Percentiles rank a stretch among this genome's conserved stretches.
phyloP scores from a whole-genome alignment of 2,113 vertebrate species.

The Ageneiosus marmoratus region DNA sequence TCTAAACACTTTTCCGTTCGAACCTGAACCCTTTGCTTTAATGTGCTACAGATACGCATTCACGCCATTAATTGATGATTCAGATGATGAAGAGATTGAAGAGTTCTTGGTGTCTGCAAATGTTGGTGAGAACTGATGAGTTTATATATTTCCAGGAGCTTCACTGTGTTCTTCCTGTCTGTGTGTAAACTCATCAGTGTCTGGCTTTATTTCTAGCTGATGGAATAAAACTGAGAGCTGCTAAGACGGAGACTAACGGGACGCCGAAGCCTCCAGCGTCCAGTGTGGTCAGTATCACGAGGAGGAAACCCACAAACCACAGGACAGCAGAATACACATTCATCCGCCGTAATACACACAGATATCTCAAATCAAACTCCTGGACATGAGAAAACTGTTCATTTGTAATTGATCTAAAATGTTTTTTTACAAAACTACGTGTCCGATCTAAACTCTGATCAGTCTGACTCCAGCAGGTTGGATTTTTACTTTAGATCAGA shows the following conservation, averaged over 20 bases:
- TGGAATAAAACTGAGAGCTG: conserved; percentile 81
- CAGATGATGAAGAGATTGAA: conserved; percentile 86
- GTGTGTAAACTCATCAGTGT: not conserved
- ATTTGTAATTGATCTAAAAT: too few relatives aligned
- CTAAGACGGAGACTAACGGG: conserved; percentile 79
- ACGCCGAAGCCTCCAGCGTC: conserved; percentile 65
- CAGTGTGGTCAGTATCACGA: conserved; percentile 72
- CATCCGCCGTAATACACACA: too few relatives aligned
- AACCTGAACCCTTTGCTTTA: not conserved
- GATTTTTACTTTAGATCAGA: not conserved
- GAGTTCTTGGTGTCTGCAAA: conserved; percentile 81
- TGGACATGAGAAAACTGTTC: too few relatives aligned
- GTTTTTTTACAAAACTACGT: too few relatives aligned
- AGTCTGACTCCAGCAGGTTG: not conserved
- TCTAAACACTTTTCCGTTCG: too few relatives aligned
- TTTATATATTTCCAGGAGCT: not conserved
- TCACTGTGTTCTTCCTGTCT: not conserved
- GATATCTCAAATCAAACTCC: too few relatives aligned
- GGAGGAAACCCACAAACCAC: not conserved
- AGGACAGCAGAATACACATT: not conserved
- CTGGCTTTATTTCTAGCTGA: conserved; percentile 68
- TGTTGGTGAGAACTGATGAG: conserved; percentile 64
- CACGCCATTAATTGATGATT: conserved; percentile 86
- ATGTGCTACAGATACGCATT: conserved; percentile 78
- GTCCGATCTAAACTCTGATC: not conserved